phyloP scores from a whole-genome alignment of 2,113 vertebrate species.

The Ahaetulla prasina region DNA sequence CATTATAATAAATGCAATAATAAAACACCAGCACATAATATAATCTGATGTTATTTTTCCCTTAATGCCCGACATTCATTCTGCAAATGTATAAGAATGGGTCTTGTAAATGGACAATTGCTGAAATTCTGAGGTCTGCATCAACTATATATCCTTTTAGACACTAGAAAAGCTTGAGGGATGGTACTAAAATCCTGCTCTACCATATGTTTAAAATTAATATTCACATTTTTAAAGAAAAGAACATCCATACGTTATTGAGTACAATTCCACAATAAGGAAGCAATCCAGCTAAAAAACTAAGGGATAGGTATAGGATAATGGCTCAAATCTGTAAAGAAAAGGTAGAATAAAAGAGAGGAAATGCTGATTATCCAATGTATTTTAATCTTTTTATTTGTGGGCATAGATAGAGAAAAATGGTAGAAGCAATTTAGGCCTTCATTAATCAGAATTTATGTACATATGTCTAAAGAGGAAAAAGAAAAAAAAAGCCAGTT shows the following conservation, averaged over 20 bases:
- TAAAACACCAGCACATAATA: not conserved
- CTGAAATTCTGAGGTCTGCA: not conserved
- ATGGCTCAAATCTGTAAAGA: not conserved
- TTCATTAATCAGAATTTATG: not conserved
- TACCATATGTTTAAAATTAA: not conserved
- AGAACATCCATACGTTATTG: not conserved
- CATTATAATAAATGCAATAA: not conserved
- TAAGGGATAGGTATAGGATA: not conserved
- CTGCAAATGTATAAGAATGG: not conserved
- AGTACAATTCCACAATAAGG: not conserved
- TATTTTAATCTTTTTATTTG: not conserved
- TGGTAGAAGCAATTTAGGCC: not conserved
- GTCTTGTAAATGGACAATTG: not conserved
- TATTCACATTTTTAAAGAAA: not conserved
- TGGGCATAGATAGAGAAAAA: not conserved
- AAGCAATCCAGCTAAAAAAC: not conserved
- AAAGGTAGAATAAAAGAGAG: not conserved
- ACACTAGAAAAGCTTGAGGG: not conserved
- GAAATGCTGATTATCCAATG: not conserved
- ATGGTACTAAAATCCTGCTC: not conserved
- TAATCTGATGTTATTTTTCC: slow-evolving; percentile 19
- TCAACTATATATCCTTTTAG: not conserved
- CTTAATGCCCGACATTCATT: not conserved
- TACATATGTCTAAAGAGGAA: not conserved
- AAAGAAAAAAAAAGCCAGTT: not conserved